These are phyloP conservation scores for Eumeta japonica DNA, from an alignment of 1,140 invertebrate species.

Conservation along the genomic window DNA sequence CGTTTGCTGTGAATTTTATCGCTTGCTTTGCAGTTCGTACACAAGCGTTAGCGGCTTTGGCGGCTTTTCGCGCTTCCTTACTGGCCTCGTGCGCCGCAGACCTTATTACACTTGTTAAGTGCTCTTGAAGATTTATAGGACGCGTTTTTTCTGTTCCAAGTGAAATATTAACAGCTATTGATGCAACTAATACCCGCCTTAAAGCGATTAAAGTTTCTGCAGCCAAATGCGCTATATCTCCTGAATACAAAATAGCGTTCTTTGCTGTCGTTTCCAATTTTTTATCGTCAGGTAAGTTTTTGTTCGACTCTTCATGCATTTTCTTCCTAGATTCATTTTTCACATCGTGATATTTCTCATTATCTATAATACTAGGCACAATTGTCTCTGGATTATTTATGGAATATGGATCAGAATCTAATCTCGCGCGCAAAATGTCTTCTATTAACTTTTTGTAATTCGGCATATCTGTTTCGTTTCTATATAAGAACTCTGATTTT, in stretches of 20 bases:
- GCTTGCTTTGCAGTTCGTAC: conserved; percentile 44
- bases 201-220: conserved; percentile 47
- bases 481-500: conserved; percentile 26
- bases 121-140: conserved; percentile 46
- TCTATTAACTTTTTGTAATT: conserved; percentile 30
- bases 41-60: conserved; percentile 41
- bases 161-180: conserved; percentile 49
- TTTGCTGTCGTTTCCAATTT: conserved; percentile 44
- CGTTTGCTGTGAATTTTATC: conserved; percentile 48
- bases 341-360: no score
- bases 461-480: conserved; percentile 28
- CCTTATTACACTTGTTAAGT: conserved; percentile 51
- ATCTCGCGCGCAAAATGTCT: conserved; percentile 21
- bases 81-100: conserved; percentile 48
- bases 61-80: conserved; percentile 44
- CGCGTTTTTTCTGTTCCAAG: conserved; percentile 44
- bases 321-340: conserved; percentile 28
- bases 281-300: conserved; percentile 36
- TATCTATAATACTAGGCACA: no score
- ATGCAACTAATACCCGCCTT: conserved; percentile 42
- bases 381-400: conserved; percentile 49
- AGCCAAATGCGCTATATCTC: conserved; percentile 45
- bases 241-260: conserved; percentile 45
- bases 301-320: conserved; percentile 39
- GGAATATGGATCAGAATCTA: conserved; percentile 34